Evolutionary conservation across 2,888 invertebrate genomes (phyloP).

Genomic region (Lasioglossum lativentre): DNA sequence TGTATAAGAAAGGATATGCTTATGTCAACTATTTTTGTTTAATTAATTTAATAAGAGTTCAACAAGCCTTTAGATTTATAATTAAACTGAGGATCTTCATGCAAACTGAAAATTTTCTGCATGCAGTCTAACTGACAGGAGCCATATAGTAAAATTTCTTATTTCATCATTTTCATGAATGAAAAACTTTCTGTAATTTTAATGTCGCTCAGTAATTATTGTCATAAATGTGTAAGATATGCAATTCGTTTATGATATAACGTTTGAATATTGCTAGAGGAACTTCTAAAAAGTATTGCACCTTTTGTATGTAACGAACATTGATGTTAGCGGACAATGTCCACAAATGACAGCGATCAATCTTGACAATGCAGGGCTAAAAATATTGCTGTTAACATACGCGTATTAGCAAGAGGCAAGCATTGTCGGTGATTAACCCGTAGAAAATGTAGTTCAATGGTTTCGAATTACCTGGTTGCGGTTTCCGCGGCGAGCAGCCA

Average conservation of each 20-base stretch:
- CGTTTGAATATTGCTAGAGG: background rate
- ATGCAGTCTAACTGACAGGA: too few relatives aligned
- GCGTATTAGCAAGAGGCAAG: constrained; percentile 43
- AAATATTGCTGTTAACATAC: constrained; percentile 35
- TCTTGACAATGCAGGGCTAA: constrained; percentile 23
- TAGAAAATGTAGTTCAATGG: constrained; percentile 75
- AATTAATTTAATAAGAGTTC: background rate
- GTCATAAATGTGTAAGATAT: too few relatives aligned
- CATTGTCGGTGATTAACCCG: constrained; percentile 72
- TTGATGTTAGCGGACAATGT: background rate
- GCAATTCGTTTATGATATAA: background rate
- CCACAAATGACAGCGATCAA: constrained; percentile 1
- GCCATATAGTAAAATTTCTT: too few relatives aligned
- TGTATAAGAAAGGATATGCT: background rate
- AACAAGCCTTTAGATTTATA: background rate
- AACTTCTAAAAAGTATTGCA: background rate
- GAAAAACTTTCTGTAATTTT: background rate
- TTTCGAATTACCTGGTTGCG: constrained; percentile 70
- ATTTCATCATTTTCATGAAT: background rate
- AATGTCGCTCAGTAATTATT: too few relatives aligned
- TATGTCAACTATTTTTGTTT: too few relatives aligned
- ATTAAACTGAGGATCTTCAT: background rate
- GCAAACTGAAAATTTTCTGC: background rate
- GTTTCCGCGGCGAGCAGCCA: constrained; percentile 70
- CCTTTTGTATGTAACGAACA: background rate